Evolutionary conservation across 2,888 invertebrate species (phyloP), one percentile per base, ranked within the genome.

Genomic region (Coelopa pilipes): DNA sequence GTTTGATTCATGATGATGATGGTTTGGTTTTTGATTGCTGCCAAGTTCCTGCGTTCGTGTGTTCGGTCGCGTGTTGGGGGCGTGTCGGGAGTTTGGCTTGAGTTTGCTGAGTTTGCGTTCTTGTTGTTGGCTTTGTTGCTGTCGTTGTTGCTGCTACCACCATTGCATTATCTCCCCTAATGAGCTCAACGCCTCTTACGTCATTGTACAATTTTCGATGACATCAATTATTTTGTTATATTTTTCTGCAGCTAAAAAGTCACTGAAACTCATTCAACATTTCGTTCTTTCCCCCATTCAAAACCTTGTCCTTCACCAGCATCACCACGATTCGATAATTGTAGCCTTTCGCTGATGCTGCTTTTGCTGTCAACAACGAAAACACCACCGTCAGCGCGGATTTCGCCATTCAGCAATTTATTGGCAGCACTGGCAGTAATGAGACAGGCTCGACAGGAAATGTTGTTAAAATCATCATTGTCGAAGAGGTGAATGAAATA

Each of bases 381-480:
- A 34, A 34, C 34, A 7, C 7, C 34, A 34, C 34, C 34, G 7
- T 4, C 34, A 7, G 34, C 34, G 34, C 7, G 2, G 34, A 34
- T 34, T 34, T 34, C 34, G 34, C 2, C 34, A 7, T 34, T 34
- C 34, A 34, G 34, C 34, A 34, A 34, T 34, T 34, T 34, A 34
- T 34, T 2, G 34, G 4, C 34, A 34, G 34, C 34, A 4, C 34
- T 34, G 4, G 78, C 77, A 77, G 78, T 78, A 77, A 76, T 79
- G 82, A 85, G 85, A 84, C 82, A 83, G 82, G 82, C 86, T 82
- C 79, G 81, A 82, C 81, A 79, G 57, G 7, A 34, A 34, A 34
- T 34, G 34, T 2, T 7, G 34, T 34, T 7, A 34, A 34, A 34
- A 34, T 34, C 34, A 34, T 7, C 34, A 4, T 34, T 34, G 34